A percentile compares a stretch with the other conserved stretches of the same genome.
Evolutionary conservation across 92 coral and sea anemone genomes (phyloP).

Genomic region (Epizoanthus illoricatus): DNA sequence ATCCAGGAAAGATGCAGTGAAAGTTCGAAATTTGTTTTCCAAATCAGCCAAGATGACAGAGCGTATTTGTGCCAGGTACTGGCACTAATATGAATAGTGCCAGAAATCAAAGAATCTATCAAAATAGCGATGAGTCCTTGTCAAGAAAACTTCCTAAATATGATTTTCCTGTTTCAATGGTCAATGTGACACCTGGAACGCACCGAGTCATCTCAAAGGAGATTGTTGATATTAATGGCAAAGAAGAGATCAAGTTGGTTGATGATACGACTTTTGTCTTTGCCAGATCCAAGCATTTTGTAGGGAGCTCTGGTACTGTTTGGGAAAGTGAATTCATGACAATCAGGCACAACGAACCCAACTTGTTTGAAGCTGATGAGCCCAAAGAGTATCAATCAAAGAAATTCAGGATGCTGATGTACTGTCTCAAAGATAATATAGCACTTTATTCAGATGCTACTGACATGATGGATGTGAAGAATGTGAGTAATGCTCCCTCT

Average conservation of each 20-base stretch:
- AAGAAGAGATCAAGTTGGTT: no score
- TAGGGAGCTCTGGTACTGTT: not conserved
- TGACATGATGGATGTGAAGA: not conserved
- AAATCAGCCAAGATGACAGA: slow-evolving; percentile 30
- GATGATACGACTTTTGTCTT: no score
- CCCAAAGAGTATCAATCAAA: slow-evolving; percentile 20
- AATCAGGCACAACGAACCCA: slow-evolving; percentile 38
- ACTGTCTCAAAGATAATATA: slow-evolving; percentile 16
- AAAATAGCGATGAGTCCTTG: slow-evolving; percentile 9
- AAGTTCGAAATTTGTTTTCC: no score
- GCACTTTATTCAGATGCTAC: slow-evolving; percentile 2
- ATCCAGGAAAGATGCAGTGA: no score
- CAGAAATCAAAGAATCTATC: slow-evolving; percentile 34
- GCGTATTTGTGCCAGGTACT: slow-evolving; percentile 44
- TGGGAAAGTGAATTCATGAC: slow-evolving; percentile 39
- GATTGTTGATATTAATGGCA: no score
- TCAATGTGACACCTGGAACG: no score
- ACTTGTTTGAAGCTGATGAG: slow-evolving; percentile 24
- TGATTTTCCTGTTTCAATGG: slow-evolving; percentile 17
- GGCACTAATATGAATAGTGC: slow-evolving; percentile 18
- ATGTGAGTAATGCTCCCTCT: not conserved
- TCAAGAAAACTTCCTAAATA: slow-evolving; percentile 38
- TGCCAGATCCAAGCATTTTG: no score
- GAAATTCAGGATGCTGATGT: not conserved
- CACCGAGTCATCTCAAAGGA: no score